A percentile compares a stretch with the other conserved stretches of the same genome.
Evolutionary conservation across 1,140 invertebrate genomes (phyloP).

Genomic region (Cotesia glomerata): DNA sequence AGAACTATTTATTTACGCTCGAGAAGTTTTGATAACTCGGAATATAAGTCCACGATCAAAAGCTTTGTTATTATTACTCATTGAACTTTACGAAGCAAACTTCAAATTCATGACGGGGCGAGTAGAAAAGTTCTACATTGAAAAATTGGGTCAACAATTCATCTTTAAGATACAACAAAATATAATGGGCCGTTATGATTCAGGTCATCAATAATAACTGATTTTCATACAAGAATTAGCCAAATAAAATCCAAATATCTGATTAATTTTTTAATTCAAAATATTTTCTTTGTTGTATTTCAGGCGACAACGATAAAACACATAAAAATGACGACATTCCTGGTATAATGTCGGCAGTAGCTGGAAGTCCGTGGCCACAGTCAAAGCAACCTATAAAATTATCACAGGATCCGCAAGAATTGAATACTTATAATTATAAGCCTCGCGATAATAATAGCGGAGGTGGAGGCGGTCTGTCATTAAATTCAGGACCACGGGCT

Average conservation of each 20-base stretch:
- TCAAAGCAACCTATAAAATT: neutral
- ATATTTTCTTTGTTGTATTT: conserved; percentile 1
- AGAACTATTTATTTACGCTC: conserved; percentile 8
- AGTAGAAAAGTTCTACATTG: conserved; percentile 17
- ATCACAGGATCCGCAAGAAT: neutral
- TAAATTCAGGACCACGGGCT: conserved; percentile 8
- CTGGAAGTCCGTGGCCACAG: neutral
- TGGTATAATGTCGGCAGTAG: neutral
- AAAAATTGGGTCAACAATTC: conserved; percentile 7
- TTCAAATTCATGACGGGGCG: neutral
- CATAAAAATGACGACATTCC: neutral
- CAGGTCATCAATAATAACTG: neutral
- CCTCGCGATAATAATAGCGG: too few species aligned
- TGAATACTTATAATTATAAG: too few species aligned
- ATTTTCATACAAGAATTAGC: neutral
- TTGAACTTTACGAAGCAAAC: conserved; percentile 7
- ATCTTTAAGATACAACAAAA: neutral
- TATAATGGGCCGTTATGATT: too few species aligned
- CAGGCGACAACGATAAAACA: neutral
- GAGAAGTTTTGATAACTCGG: conserved; percentile 12
- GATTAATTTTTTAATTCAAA: neutral
- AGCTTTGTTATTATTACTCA: conserved; percentile 1
- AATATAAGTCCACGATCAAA: conserved; percentile 19
- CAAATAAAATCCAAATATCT: neutral
- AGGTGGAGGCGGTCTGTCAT: neutral